Base-by-base conservation (phyloP, 1,140 invertebrate genomes). In the Drosophila guanche region DNA sequence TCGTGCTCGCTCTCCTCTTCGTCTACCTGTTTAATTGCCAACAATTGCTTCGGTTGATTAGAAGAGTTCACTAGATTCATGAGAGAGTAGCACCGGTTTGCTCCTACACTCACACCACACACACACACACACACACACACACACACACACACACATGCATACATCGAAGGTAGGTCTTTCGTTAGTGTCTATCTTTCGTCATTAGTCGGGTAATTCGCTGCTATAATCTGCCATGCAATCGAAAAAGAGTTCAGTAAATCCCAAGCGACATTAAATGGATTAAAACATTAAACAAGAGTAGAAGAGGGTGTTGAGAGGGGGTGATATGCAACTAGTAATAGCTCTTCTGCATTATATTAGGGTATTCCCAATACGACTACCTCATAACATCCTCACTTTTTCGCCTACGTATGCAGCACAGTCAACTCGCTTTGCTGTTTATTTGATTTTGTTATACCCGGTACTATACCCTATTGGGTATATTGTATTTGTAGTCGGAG, bases 111-210 rank as follows among this genome's bases (percentile, higher is more conserved):
- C 2, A 14, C 22, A 16, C 37, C 20, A 23, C 2, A 14, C 22
- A 16, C 37, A 46, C 14, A 47, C 22, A 54, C 27, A 37, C 37
- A 20, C 42, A 40, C 41, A 40, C 40, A 20, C 22, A 16, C 37
- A 46, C 14, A 47, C 22, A 54, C 27, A 37, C 37, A 20, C 42
- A 40, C 41, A 40, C 40, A 20, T 5, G 33, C 10, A 60, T 63
- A 37, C 33, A 37, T 10, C 33, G 8, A 12, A 1, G 8, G 2
- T 4, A 37, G 4, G 33, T 37, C 33, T 12, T 37, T 37, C 68
- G 59, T 58, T 73, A 52, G 65, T 76, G 67, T 74, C 79, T 85
- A 69, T 76, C 67, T 76, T 69, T 85, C 53, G 51, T 46, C 60
- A 76, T 63, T 58, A 75, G 66, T 37, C 33, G 33, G 10, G 57